These are phyloP conservation scores for Sceliomorpha sp. DNA, from an alignment of 2,888 invertebrate species.

Conservation along the genomic window DNA sequence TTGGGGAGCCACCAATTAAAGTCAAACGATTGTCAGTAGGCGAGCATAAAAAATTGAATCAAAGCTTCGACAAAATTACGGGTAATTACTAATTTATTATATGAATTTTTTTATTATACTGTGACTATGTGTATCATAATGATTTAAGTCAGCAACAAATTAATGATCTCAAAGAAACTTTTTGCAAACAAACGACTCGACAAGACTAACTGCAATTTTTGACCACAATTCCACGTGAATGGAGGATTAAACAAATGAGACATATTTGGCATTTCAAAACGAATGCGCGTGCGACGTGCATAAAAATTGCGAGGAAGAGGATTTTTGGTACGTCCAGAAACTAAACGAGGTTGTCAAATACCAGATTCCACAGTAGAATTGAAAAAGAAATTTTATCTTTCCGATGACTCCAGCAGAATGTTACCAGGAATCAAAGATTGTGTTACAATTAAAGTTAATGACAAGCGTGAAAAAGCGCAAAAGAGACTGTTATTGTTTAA, in stretches of 20 bases:
- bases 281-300: slow-evolving; percentile 18
- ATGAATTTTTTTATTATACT: too few relatives aligned
- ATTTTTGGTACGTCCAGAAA: neutral
- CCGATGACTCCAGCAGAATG: slow-evolving; percentile 3
- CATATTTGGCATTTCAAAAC: slow-evolving; percentile 12
- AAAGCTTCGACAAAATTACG: too few relatives aligned
- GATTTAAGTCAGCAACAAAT: slow-evolving; percentile 6
- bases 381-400: slow-evolving; percentile 2
- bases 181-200: slow-evolving; percentile 1
- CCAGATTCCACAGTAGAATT: slow-evolving; percentile 1
- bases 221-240: slow-evolving; percentile 7
- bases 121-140: too few relatives aligned
- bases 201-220: slow-evolving; percentile 7
- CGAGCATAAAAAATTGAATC: too few relatives aligned
- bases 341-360: slow-evolving; percentile 19
- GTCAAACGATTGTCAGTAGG: too few relatives aligned
- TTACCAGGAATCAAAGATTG: slow-evolving; percentile 8
- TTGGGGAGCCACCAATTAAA: too few relatives aligned
- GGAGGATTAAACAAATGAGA: slow-evolving; percentile 13
- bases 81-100: too few relatives aligned
- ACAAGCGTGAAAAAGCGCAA: slow-evolving; percentile 1
- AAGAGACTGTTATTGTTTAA: slow-evolving; percentile 2
- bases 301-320: slow-evolving; percentile 12
- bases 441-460: neutral
- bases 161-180: neutral